phyloP scores from a whole-genome alignment of 2,888 invertebrate genomes.

The Diloba caeruleocephala region DNA sequence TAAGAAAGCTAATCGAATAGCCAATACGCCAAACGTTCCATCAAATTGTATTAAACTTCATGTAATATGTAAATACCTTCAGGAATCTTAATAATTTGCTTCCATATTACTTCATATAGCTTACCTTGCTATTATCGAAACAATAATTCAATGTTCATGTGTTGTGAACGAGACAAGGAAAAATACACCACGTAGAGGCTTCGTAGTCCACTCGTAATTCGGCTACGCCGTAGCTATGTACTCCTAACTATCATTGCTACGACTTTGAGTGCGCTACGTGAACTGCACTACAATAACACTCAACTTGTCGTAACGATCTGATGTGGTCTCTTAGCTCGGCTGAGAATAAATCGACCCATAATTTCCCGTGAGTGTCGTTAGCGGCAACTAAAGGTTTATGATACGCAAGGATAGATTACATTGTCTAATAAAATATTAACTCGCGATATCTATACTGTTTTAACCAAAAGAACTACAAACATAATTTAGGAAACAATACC shows the following conservation, averaged over 20 bases:
- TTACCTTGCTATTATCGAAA: no score
- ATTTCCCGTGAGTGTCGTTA: constrained; percentile 47
- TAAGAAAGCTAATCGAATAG: no score
- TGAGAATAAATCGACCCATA: constrained; percentile 48
- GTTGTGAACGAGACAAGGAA: neutral
- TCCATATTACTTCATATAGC: neutral
- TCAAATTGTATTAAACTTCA: no score
- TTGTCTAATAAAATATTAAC: no score
- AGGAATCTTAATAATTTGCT: neutral
- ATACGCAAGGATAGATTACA: constrained; percentile 24
- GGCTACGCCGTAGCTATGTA: constrained; percentile 42
- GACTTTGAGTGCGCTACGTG: constrained; percentile 43
- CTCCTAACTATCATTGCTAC: constrained; percentile 51
- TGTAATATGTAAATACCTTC: no score
- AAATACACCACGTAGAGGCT: constrained; percentile 32
- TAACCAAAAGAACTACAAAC: neutral
- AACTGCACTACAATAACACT: constrained; percentile 49
- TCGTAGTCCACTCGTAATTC: constrained; percentile 48
- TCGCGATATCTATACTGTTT: no score
- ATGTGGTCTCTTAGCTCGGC: constrained; percentile 27
- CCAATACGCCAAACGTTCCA: no score
- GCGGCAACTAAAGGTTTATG: constrained; percentile 22
- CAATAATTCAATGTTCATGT: no score
- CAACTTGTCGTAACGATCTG: constrained; percentile 32
- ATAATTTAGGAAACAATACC: neutral